Evolutionary conservation across 23 tunicate genomes (phyloP), one percentile per base, ranked within the genome.

Genomic region (Styela clava): DNA sequence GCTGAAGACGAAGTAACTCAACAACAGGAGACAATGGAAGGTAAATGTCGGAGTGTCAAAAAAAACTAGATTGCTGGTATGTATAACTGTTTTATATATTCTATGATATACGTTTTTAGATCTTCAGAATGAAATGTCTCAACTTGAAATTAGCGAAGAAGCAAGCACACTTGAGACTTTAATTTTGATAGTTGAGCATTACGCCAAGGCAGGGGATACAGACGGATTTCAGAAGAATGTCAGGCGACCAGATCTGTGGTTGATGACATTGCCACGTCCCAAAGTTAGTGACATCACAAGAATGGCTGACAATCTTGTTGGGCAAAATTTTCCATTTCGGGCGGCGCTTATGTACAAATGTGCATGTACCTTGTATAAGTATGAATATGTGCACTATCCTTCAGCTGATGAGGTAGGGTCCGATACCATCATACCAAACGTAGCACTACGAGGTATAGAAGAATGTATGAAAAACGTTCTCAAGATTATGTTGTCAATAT

Each of bases 161-260:
- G 65, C 65, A 69, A 76, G 81, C 27, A 76, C 81, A 24, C 52
- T 76, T 23, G 81, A 76, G n/a, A 76, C 81, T 26, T 56, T 76
- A 1, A 76, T 76, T 56, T 12, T 76, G 7, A 76, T 76, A 7
- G 81, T 76, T n/a, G 81, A 76, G 44, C 37, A n/a, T 24, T 76
- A 76, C 81, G 65, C 37, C 81, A 76, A 76, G 52, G 19, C 64
- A 7, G 64, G 64, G 9, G 81, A 76, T 64, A 64, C 44, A 26
- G 69, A 44, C 35, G 81, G 81, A 52, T 76, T 76, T 76, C 81
- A 29, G 27, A 76, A 76, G 65, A 76, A 76, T 29, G 33, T 76
- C n/a, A 36, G 81, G 16, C 52, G 81, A 27, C 81, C 81, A 25
- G 81, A 76, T 52, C 18, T 33, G 1, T 76, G 52, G 33, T 30